These are phyloP conservation scores for Drosophila gaucha DNA, from an alignment of 2,888 invertebrate species.

Conservation along the genomic window DNA sequence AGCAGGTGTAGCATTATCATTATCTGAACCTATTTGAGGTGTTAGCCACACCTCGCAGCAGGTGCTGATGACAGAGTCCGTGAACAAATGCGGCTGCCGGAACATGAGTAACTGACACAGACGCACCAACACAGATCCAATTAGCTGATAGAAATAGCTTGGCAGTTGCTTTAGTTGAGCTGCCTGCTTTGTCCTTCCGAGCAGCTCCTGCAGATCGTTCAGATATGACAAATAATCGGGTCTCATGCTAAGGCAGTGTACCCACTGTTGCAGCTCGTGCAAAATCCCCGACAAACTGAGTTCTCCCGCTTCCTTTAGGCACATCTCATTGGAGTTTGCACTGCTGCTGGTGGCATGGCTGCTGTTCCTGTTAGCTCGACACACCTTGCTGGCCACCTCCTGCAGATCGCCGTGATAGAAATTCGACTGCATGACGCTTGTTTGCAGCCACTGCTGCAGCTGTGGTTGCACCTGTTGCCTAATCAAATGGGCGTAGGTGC, in stretches of 20 bases:
- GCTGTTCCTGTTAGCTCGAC: constrained; percentile 65
- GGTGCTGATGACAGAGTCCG: constrained; percentile 53
- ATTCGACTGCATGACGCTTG: constrained; percentile 83
- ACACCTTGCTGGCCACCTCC: constrained; percentile 73
- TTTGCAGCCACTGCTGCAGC: constrained; percentile 86
- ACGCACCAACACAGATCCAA: constrained; percentile 73
- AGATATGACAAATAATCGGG: constrained; percentile 64
- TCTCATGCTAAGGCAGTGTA: constrained; percentile 75
- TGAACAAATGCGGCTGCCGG: constrained; percentile 64
- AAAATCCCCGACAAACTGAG: constrained; percentile 74
- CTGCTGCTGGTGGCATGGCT: background rate
- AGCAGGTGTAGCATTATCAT: constrained; percentile 28
- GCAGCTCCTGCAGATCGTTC: constrained; percentile 44
- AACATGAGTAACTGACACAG: constrained; percentile 81
- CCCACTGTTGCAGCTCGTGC: constrained; percentile 79
- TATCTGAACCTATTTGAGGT: constrained; percentile 22
- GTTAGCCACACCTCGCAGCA: constrained; percentile 61
- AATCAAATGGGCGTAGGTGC: constrained; percentile 86
- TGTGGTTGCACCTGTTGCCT: constrained; percentile 85
- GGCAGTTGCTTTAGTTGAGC: constrained; percentile 74
- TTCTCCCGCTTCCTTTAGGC: constrained; percentile 17
- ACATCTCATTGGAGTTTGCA: constrained; percentile 42
- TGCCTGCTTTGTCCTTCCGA: constrained; percentile 57
- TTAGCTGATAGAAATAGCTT: constrained; percentile 73
- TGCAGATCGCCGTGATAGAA: constrained; percentile 72